Conservation (phyloP, 2,888 invertebrate species). For the Hydrotaea cyrtoneurina region DNA sequence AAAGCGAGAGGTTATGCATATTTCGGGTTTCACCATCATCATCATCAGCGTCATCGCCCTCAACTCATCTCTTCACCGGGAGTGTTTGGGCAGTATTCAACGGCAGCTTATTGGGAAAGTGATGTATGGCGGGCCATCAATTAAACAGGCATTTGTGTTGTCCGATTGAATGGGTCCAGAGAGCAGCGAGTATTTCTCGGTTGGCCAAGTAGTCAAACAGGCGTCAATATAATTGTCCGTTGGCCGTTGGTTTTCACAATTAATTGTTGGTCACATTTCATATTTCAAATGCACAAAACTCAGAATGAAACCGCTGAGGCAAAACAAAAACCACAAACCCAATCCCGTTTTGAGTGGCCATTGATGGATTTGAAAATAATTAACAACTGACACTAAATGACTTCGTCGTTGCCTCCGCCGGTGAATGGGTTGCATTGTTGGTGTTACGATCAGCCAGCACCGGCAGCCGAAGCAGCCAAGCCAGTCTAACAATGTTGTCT, state of each 20-base stretch:
- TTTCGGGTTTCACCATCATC: conserved; percentile 41
- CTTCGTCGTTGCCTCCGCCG: conserved; percentile 11
- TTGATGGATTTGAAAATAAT: conserved; percentile 67
- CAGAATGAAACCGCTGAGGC: too few relatives aligned
- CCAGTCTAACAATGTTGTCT: neutral
- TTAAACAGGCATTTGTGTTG: conserved; percentile 59
- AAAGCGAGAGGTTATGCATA: conserved; percentile 35
- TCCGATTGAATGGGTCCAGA: conserved; percentile 38
- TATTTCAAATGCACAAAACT: conserved; percentile 27
- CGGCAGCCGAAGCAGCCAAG: too few relatives aligned
- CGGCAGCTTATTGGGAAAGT: conserved; percentile 17
- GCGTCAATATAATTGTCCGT: conserved; percentile 48
- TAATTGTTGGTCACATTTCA: conserved; percentile 63
- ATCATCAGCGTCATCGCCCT: conserved; percentile 1
- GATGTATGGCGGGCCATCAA: conserved; percentile 65
- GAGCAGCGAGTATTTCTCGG: neutral
- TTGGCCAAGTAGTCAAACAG: conserved; percentile 19
- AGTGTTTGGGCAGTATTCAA: neutral
- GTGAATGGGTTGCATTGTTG: neutral
- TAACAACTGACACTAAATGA: conserved; percentile 60
- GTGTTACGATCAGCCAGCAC: neutral
- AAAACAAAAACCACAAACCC: too few relatives aligned
- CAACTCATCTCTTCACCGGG: too few relatives aligned
- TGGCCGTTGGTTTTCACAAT: conserved; percentile 45
- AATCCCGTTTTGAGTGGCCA: conserved; percentile 31